Evolutionary conservation across 2,797 vertebrate genomes (phyloP), one percentile per base, ranked within the genome.

Genomic region (Ctenopoma multispine): DNA sequence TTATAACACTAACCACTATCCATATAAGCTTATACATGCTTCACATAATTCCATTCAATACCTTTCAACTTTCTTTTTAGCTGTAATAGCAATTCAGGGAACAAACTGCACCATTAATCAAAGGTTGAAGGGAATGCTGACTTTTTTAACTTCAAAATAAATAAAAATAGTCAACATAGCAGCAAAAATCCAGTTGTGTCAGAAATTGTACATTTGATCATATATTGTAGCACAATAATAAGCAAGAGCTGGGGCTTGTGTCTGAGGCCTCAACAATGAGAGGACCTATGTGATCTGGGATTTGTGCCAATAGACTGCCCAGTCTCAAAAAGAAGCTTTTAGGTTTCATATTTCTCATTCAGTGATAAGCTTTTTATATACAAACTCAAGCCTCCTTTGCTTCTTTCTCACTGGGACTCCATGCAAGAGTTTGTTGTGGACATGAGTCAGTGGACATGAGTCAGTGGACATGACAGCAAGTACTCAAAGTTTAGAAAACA

Each of bases 61-160:
- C n/a, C 48, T 64, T 75, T 21, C 14, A 69, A 24, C 53, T 55
- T 44, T 77, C 50, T 53, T 61, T 20, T 67, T 31, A 41, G 27
- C 51, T 21, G 29, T 38, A n/a, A 66, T 36, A 56, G 56, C 56
- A 53, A 60, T 34, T 72, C n/a, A 67, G 40, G 66, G 75, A 79
- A 66, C 57, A 65, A 72, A 59, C 40, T 20, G 44, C 44, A 59
- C 21, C 79, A 77, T 82, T 75, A 83, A 84, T 86, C 75, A 62
- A 3, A 24, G n/a, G 43, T 61, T 67, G 51, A 72, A 62, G 23
- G 18, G 27, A 63, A 40, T 12, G 31, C 34, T 64, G 71, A 81
- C 62, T 60, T 77, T 64, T 72, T 23, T 46, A 54, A 77, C 63
- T 77, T 61, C n/a, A n/a, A n/a, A n/a, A n/a, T n/a, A n/a, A n/a